Percentiles rank a stretch among this genome's conserved stretches.
Evolutionary conservation across 2,113 vertebrate species (phyloP).

Genomic region (Xiphophorus maculatus): DNA sequence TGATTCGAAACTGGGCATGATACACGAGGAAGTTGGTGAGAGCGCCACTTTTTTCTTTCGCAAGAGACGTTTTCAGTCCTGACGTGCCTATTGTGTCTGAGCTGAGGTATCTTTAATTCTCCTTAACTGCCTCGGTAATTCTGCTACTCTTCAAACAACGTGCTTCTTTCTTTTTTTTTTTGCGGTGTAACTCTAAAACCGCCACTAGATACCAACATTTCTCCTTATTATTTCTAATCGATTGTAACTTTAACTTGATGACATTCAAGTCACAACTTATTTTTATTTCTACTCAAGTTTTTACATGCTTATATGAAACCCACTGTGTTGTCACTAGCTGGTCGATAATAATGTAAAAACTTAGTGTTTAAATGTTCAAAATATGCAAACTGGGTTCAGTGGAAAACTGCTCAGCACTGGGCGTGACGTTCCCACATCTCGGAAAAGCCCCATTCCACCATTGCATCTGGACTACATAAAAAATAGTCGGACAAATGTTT

Average conservation of each 20-base stretch:
- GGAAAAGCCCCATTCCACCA: background rate
- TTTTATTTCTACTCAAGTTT: background rate
- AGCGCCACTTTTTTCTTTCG: slow-evolving; percentile 7
- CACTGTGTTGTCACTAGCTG: background rate
- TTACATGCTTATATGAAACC: too few species aligned
- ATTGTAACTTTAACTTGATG: background rate
- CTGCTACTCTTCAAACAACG: too few species aligned
- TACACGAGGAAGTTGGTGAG: slow-evolving; percentile 69
- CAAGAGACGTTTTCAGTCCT: background rate
- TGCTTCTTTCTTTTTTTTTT: too few species aligned
- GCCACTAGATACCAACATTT: too few species aligned
- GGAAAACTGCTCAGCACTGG: background rate
- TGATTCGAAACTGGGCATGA: slow-evolving; percentile 32
- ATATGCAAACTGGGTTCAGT: background rate
- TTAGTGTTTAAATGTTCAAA: background rate
- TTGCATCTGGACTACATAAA: background rate
- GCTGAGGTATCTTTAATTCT: background rate
- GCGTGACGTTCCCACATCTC: background rate
- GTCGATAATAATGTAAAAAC: background rate
- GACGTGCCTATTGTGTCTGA: background rate
- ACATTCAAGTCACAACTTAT: background rate
- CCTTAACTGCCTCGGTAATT: too few species aligned
- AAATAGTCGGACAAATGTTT: background rate
- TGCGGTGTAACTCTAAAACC: too few species aligned
- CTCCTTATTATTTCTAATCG: background rate